These are phyloP conservation scores for Drosophila kokeensis DNA, from an alignment of 2,888 invertebrate genomes.

Conservation along the genomic window DNA sequence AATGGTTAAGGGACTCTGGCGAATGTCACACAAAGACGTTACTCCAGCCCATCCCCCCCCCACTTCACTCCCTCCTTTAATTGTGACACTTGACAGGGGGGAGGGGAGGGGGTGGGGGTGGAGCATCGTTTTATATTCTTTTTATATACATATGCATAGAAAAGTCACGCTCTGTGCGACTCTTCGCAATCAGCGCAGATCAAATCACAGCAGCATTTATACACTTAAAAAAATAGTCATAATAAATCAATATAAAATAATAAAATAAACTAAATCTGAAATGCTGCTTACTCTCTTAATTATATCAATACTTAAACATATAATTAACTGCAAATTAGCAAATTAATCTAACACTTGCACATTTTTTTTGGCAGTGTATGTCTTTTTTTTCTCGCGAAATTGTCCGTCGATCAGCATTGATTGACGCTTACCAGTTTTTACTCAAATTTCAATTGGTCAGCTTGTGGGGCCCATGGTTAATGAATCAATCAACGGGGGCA, in stretches of 20 bases:
- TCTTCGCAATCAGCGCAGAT: constrained; percentile 53
- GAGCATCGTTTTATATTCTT: not conserved
- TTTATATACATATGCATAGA: constrained; percentile 27
- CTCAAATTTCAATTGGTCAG: constrained; percentile 62
- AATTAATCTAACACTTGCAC: not conserved
- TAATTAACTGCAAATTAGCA: not conserved
- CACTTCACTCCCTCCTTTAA: not conserved
- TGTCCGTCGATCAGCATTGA: constrained; percentile 55
- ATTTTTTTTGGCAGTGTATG: not conserved
- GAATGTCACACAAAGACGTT: constrained; percentile 11
- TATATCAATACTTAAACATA: not conserved
- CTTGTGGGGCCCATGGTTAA: constrained; percentile 34
- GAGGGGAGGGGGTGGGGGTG: too few species aligned
- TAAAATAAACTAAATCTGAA: not conserved
- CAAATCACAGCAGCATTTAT: constrained; percentile 24
- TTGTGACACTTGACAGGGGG: constrained; percentile 10
- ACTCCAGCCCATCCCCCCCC: not conserved
- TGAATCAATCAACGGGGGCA: constrained; percentile 18
- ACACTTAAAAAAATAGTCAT: not conserved
- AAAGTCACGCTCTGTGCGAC: constrained; percentile 50
- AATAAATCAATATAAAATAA: not conserved
- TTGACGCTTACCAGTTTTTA: constrained; percentile 36
- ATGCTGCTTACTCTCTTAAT: not conserved
- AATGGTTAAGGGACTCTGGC: constrained; percentile 24
- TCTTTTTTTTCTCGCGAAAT: not conserved